Base-by-base conservation (phyloP, 2,113 vertebrate species). In the Natator depressus region DNA sequence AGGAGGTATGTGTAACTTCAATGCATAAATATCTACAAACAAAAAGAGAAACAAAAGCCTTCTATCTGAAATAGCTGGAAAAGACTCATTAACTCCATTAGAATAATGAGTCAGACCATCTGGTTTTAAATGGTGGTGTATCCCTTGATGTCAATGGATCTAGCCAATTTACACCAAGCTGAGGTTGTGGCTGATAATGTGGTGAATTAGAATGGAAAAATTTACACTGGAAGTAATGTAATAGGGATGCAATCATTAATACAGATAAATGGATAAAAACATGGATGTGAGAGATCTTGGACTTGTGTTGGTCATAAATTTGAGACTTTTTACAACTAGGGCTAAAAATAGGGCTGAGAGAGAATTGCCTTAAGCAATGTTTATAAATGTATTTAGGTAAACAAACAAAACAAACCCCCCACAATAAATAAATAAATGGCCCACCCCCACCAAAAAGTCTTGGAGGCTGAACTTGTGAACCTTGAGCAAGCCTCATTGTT, bases 1-100 rank as follows among this genome's bases (percentile, higher is more conserved):
- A 87, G 24, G 91, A 2, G 2, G 42, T 0, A 25, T 46, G 38
- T 47, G 0, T 17, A 8, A 82, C 87, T 93, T 90, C n/a, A 90
- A 54, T 35, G 83, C 0, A 0, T 47, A 29, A 51, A n/a, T 25
- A 91, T 9, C 47, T 87, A 87, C 29, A 93, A 65, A 5, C n/a
- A 83, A 85, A 93, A 85, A 85, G 4, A 76, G 1, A 89, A 96
- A 69, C 87, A 27, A 78, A 46, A 25, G n/a, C 81, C 7, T 89
- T 85, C 13, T 81, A 81, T 47, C 81, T 42, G 76, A 93, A 96
- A 49, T 78, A 95, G 91, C 53, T 91, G 51, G 47, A 89, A 93
- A 93, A 93, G 81, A 95, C 89, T 47, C 94, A 92, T 95, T 93
- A 95, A 94, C 38, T 31, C 38, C 93, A 62, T 91, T 91, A 96